These are phyloP conservation scores for Premnoplex brunnescens DNA, from an alignment of 2,797 vertebrate genomes.

Conservation along the genomic window DNA sequence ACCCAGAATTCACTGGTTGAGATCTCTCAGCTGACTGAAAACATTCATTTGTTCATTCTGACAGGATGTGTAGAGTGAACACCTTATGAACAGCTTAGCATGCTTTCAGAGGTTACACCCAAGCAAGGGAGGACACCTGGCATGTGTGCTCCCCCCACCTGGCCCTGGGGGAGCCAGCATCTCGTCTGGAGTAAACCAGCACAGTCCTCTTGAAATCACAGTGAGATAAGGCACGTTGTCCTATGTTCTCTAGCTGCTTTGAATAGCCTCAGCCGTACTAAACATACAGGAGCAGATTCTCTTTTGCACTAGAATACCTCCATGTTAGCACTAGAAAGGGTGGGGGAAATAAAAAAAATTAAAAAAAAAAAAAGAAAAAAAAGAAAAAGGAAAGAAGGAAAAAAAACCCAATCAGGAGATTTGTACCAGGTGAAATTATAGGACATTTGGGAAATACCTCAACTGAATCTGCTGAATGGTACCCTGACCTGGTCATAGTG, in stretches of 20 bases:
- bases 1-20: neutral
- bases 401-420: fast-evolving
- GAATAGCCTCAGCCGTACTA: neutral
- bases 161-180: neutral
- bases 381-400: fast-evolving
- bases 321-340: neutral
- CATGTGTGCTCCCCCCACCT: neutral
- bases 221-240: neutral
- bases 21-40: neutral
- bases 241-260: fast-evolving
- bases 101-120: neutral
- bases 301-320: neutral
- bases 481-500: neutral
- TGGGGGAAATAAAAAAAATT: fast-evolving
- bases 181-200: neutral
- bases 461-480: neutral
- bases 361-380: fast-evolving
- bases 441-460: neutral
- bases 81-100: neutral
- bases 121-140: neutral
- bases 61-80: neutral
- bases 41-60: neutral
- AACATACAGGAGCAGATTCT: neutral
- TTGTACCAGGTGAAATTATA: neutral
- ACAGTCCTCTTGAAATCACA: neutral